Evolutionary conservation across 2,888 invertebrate species (phyloP), one percentile per base, ranked within the genome.

Genomic region (Mechanitis mazaeus): DNA sequence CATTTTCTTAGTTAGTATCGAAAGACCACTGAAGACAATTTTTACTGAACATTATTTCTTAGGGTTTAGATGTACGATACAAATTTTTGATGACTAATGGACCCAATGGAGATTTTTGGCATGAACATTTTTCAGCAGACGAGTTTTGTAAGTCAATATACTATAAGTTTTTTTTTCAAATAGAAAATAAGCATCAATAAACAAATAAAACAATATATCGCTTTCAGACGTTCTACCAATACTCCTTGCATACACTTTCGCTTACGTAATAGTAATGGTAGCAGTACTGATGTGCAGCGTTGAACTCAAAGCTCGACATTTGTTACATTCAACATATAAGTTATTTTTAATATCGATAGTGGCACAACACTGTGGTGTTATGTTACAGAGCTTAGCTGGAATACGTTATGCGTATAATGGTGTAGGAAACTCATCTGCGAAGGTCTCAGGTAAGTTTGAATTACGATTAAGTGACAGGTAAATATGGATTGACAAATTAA

Each of bases 101-200:
- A 0, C 91, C 93, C 1, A 91, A 92, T 1, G 94, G 94, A 0
- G 95, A 95, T 72, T 94, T 95, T 72, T 96, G 96, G 94, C 94
- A 94, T 72, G 94, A 95, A 75, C 97, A 98, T 76, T 97, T 97
- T 78, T 97, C 97, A 0, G 97, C 97, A 7, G 98, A 98, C 81
- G 97, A 98, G 86, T 97, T 97, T 86, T 97, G 97, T 96, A 91
- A 94, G 95, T 91, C 3, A 2, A 50, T 31, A 59, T n/a, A 42
- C 35, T 58, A 42, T 55, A 54, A 59, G 61, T 59, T 58, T 35
- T 63, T 54, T 65, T 66, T 47, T 6, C 7, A 6, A n/a, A 45
- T 11, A 45, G 11, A 45, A 9, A n/a, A 7, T 45, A 45, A n/a
- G 3, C 45, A 1, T 4, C 3, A 9, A 1, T n/a, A 1, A 7